Base-by-base conservation (phyloP, 1,140 invertebrate species). In the Drosophila nasuta region DNA sequence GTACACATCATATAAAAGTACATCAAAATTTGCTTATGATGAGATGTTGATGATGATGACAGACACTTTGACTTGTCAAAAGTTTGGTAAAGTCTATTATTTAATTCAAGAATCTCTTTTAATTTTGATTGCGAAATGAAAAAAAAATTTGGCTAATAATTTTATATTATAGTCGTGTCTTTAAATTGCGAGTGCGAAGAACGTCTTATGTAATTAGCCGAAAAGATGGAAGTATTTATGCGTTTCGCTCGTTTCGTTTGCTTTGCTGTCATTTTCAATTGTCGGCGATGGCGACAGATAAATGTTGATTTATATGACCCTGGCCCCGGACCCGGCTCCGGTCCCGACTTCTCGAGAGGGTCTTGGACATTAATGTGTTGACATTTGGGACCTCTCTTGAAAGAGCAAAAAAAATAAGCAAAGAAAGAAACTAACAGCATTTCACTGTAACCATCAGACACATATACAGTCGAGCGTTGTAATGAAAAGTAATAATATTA, bases 401-500 rank as follows among this genome's bases (percentile, higher is more conserved):
- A 66, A 52, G 54, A 48, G 48, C 8, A 49, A 64, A 83, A 48
- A 48, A 64, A 71, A 25, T 25, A 54, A 59, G 38, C 56, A 71
- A 33, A 2, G 49, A 59, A 76, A 43, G 63, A 65, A 75, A 76
- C 74, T 76, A 76, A 76, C 74, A 73, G 60, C 68, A 54, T 75
- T 72, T 71, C 17, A 54, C 60, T 71, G 67, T 69, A 60, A 45
- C 20, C 54, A 75, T 63, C 33, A 57, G 20, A 41, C 35, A 48
- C 17, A 38, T 20, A 62, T 15, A 51, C 35, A 41, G n/a, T 20
- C 13, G 38, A 35, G 41, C 46, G 46, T 87, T 87, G 85, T 88
- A 88, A 88, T 88, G 83, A 88, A 88, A 88, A 88, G 80, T 88
- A 88, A 88, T 88, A 88, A 88, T 88, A 88, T 88, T 88, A 88